Conservation (phyloP, 2,113 vertebrate species). For the Mus pahari region DNA sequence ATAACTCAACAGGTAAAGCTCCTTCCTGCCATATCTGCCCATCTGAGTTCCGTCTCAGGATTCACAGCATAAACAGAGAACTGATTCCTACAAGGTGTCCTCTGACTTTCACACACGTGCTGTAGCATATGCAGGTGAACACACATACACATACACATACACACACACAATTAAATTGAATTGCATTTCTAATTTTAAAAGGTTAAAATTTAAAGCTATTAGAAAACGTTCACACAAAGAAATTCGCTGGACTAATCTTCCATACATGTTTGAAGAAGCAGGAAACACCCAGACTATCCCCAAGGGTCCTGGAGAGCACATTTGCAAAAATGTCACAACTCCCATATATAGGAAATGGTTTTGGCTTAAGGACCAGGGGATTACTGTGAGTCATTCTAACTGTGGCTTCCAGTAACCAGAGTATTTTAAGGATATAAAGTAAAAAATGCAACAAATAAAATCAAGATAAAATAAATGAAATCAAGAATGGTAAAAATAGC, state of each 20-base stretch:
- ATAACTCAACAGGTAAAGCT: too few relatives aligned
- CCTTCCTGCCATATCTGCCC: too few relatives aligned
- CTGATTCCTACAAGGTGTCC: neutral
- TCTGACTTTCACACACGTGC: neutral
- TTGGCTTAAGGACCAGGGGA: conserved; percentile 12
- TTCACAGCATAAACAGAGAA: neutral
- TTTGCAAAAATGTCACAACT: conserved; percentile 55
- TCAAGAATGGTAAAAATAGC: conserved; percentile 18
- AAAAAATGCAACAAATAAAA: conserved; percentile 68
- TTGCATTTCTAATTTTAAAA: neutral
- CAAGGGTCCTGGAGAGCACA: conserved; percentile 36
- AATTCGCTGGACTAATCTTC: conserved; percentile 26
- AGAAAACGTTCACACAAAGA: conserved; percentile 42
- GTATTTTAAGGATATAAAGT: conserved; percentile 59
- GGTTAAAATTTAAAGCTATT: conserved; percentile 45
- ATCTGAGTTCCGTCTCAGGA: neutral
- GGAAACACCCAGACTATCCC: conserved; percentile 40
- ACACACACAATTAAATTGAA: neutral
- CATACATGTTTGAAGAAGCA: conserved; percentile 48
- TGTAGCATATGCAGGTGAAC: neutral
- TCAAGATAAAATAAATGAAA: conserved; percentile 54
- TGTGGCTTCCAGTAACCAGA: conserved; percentile 67
- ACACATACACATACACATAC: neutral
- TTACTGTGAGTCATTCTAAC: conserved; percentile 63
- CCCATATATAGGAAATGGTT: conserved; percentile 22